Percentiles rank a stretch among this genome's conserved stretches.
Evolutionary conservation across 2,888 invertebrate genomes (phyloP).

Genomic region (Belgica antarctica): DNA sequence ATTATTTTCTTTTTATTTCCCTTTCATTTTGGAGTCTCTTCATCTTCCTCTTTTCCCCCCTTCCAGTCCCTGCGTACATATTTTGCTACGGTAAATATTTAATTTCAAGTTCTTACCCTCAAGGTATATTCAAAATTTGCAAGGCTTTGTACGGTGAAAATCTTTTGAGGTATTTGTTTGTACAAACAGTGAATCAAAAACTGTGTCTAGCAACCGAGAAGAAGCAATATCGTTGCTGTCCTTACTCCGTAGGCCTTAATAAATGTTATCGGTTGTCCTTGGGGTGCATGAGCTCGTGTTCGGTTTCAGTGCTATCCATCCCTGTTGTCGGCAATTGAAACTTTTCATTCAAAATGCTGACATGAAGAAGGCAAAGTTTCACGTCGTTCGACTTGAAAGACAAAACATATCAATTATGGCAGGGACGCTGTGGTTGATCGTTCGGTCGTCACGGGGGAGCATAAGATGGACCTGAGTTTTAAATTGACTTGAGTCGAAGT

Average conservation of each 20-base stretch:
- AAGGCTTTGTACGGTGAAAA: constrained; percentile 6
- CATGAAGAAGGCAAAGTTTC: not conserved
- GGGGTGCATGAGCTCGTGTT: not conserved
- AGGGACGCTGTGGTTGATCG: no score
- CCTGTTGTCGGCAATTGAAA: not conserved
- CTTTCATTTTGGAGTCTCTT: no score
- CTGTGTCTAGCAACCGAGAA: constrained; percentile 18
- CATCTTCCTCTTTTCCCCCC: not conserved
- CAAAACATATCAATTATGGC: constrained; percentile 12
- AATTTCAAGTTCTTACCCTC: constrained; percentile 22
- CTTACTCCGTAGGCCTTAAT: not conserved
- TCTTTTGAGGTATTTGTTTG: constrained; percentile 9
- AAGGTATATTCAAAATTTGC: not conserved
- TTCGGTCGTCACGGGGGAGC: no score
- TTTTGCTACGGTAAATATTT: constrained; percentile 33
- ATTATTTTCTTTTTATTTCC: constrained; percentile 8
- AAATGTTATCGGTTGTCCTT: constrained; percentile 19
- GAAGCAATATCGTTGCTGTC: not conserved
- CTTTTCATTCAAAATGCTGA: not conserved
- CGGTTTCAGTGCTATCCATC: not conserved
- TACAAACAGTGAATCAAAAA: constrained; percentile 24
- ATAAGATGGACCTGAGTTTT: no score
- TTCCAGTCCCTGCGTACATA: not conserved
- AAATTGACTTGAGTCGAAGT: no score
- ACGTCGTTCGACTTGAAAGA: no score